Evolutionary conservation across 2,888 invertebrate genomes (phyloP), one percentile per base, ranked within the genome.

Genomic region (Chouioia cunea): DNA sequence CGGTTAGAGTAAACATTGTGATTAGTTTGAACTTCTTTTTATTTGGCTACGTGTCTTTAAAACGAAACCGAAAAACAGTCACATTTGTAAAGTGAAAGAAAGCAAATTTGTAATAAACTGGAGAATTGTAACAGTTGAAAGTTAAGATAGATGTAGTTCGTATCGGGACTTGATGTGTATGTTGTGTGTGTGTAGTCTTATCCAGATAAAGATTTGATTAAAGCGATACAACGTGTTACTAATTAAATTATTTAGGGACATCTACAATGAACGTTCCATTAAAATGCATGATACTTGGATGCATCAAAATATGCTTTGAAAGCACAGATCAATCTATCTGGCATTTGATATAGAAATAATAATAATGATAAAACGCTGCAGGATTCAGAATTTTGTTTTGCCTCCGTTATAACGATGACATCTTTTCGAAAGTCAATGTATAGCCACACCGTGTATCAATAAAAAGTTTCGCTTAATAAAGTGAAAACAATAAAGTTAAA

Each of bases 101-200:
- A 56, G 56, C 48, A 47, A 44, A 65, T 44, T 47, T 20, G 23
- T 44, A 47, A 6, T 46, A 23, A 70, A 46, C 22, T 64, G 75
- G 73, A 78, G 77, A 80, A 80, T 80, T 79, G 76, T 79, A 79
- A 79, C 76, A 79, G 80, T 79, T 78, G 74, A 79, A 79, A 72
- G 73, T 79, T 79, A 80, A 79, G 75, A 76, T 82, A 82, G 80
- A 78, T 71, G 79, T 83, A 83, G 82, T 82, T 83, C 81, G 77
- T 82, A 81, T 79, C 76, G 77, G 79, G 78, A 82, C 79, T 82
- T 78, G 78, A 82, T 82, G 83, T 84, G 85, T 83, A 84, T 83
- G 84, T 84, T 83, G 83, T 83, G 84, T 84, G 27, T 27, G 83
- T 83, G 83, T 85, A 83, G 83, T 82, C 81, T 79, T 84, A 80